phyloP scores from a whole-genome alignment of 2,888 invertebrate species.

The Polymixis lichenea region DNA sequence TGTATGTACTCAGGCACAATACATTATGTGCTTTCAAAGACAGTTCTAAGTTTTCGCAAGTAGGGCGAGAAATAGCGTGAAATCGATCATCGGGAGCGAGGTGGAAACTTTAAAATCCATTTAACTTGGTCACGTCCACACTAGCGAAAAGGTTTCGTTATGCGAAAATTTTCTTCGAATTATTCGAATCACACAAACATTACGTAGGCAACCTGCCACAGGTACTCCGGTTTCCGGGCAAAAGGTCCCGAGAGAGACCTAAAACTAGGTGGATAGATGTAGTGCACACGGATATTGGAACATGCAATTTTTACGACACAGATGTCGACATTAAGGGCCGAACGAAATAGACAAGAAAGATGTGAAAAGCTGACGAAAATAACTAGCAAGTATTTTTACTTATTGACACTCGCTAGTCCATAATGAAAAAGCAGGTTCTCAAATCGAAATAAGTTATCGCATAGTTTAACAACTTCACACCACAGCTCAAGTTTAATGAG shows the following conservation, averaged over 20 bases:
- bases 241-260: not conserved
- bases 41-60: slow-evolving; percentile 48
- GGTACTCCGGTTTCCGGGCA: not conserved
- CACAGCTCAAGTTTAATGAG: not conserved
- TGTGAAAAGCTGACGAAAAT: not conserved
- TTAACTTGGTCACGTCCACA: slow-evolving; percentile 60
- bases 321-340: not conserved
- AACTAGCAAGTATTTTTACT: not conserved
- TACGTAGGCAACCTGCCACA: not conserved
- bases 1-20: slow-evolving; percentile 20
- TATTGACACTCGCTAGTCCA: not conserved
- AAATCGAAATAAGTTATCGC: not conserved
- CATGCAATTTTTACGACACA: slow-evolving; percentile 2
- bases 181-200: slow-evolving; percentile 25
- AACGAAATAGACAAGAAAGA: not conserved
- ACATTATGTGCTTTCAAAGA: slow-evolving; percentile 34
- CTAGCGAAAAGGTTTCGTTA: slow-evolving; percentile 17
- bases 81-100: slow-evolving; percentile 56
- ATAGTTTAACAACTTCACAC: not conserved
- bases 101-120: slow-evolving; percentile 62
- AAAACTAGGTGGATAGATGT: not conserved
- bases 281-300: not conserved
- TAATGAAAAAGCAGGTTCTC: slow-evolving; percentile 11
- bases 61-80: slow-evolving; percentile 47
- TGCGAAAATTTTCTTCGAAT: slow-evolving; percentile 36